Percentiles rank a stretch among this genome's conserved stretches.
Conservation (phyloP, 2,888 invertebrate species). For the Coremacera marginata region DNA sequence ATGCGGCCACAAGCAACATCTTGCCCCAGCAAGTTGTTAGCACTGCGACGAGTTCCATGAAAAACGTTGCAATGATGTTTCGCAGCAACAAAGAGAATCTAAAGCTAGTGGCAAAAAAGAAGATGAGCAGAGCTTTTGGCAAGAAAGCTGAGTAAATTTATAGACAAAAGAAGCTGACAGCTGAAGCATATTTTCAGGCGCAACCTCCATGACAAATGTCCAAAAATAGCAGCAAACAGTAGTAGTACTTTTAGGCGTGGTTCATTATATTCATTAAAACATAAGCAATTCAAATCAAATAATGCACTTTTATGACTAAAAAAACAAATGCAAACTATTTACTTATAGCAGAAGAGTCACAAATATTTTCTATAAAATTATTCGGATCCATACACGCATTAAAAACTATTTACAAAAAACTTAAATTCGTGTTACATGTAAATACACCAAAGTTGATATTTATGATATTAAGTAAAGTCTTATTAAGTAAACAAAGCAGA, state of each 20-base stretch:
- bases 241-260: too few species aligned
- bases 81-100: constrained; percentile 63
- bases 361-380: constrained; percentile 8
- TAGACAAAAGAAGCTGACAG: background rate
- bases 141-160: constrained; percentile 47
- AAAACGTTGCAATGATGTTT: constrained; percentile 61
- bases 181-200: too few species aligned
- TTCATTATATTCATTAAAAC: background rate
- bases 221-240: too few species aligned
- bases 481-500: background rate
- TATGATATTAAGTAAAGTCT: background rate
- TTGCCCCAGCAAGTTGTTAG: constrained; percentile 60
- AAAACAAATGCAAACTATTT: constrained; percentile 27
- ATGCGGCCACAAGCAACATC: constrained; percentile 32
- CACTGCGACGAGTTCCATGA: constrained; percentile 58
- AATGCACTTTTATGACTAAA: constrained; percentile 40
- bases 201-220: too few species aligned
- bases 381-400: background rate
- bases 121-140: constrained; percentile 53
- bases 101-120: constrained; percentile 54
- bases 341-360: background rate
- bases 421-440: background rate
- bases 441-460: background rate
- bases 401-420: constrained; percentile 21
- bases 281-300: constrained; percentile 46